phyloP scores from a whole-genome alignment of 2,888 invertebrate species.

The Drosophila atripex region DNA sequence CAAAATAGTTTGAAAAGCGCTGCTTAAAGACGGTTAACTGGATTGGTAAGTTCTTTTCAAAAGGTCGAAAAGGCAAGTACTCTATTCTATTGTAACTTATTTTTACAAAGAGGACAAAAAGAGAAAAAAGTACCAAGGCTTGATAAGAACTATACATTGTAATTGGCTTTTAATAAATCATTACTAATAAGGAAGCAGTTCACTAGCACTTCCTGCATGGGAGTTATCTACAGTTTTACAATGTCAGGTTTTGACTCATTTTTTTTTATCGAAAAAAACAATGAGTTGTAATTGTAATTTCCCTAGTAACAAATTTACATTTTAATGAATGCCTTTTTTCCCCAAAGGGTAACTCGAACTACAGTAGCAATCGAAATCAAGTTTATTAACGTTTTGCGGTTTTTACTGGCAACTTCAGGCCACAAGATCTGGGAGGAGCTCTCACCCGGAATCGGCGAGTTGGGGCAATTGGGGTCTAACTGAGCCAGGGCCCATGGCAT shows the following conservation, averaged over 20 bases:
- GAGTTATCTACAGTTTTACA: neutral
- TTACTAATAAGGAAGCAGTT: conserved; percentile 1
- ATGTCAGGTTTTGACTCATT: conserved; percentile 15
- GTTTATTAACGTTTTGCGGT: conserved; percentile 58
- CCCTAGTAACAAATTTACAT: neutral
- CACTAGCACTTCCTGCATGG: neutral
- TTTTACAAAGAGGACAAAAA: neutral
- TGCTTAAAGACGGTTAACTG: conserved; percentile 7
- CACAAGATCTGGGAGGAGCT: conserved; percentile 58
- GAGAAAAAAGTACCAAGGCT: neutral
- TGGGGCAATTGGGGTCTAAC: neutral
- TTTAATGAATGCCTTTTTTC: neutral
- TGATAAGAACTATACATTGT: neutral
- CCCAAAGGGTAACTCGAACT: conserved; percentile 24
- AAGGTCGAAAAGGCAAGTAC: neutral
- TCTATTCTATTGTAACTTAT: neutral
- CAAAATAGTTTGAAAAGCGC: conserved; percentile 50
- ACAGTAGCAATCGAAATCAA: conserved; percentile 66
- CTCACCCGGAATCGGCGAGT: conserved; percentile 54
- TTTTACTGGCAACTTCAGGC: conserved; percentile 26
- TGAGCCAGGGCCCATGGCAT: conserved; percentile 59
- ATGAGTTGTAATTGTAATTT: neutral
- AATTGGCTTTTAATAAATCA: neutral
- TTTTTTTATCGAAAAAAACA: conserved; percentile 3
- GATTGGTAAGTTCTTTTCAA: neutral